Base-by-base conservation (phyloP, 2,797 vertebrate genomes). In the Iguana delicatissima region DNA sequence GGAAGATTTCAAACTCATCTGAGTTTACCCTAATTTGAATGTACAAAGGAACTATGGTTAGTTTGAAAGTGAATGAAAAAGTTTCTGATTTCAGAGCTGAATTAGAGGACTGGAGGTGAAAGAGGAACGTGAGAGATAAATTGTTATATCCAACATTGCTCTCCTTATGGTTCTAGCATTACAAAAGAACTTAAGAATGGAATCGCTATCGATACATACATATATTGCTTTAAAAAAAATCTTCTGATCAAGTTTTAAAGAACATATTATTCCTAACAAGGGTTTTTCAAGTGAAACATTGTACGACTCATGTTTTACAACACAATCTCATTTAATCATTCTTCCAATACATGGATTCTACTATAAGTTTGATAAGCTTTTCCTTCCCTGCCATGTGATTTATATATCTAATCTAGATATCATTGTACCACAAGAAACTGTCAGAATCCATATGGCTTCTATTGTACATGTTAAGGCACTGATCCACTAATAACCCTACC, bases 191-290 rank as follows among this genome's bases (percentile, higher is more conserved):
- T 9, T 85, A 85, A 62, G 73, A 79, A 64, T 24, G 29, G 14
- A 20, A 72, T 52, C 24, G 16, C 7, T n/a, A 64, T 76, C 29
- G 46, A 62, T 67, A 74, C 13, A 29, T 79, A 8, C 38, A 77
- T n/a, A 20, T 7, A 26, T 52, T 50, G 12, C 13, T 55, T 55
- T 10, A 55, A 55, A 59, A 59, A 10, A 69, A 29, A 69, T 32
- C 18, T 74, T 50, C 86, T 0, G 50, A 88, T 64, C 1, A 59
- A 0, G 3, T 74, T 86, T 85, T 9, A 59, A 91, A 69, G 12
- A 69, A n/a, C 64, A 0, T 0, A 0, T 0, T 4, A 0, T 0
- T 59, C 7, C 1, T 32, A 0, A 0, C 38, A 81, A 82, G 18
- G 24, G 0, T 12, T 52, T 73, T 7, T 32, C 1, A 0, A 0